These are phyloP conservation scores for Poeciliopsis presidionis DNA, from an alignment of 2,797 vertebrate species.

Conservation along the genomic window DNA sequence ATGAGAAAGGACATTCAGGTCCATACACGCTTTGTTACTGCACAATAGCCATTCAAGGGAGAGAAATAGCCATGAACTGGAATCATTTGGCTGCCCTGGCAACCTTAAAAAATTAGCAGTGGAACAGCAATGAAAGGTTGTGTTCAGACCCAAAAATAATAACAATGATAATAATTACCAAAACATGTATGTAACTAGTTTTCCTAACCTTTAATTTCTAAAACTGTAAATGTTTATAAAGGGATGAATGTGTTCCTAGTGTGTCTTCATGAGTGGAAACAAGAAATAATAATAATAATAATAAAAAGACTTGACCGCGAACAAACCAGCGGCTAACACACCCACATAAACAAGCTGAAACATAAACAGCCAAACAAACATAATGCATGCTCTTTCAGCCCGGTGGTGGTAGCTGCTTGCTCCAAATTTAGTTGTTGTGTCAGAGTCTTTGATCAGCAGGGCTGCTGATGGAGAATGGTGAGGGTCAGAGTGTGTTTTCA, in stretches of 20 bases:
- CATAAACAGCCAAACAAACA: conserved; percentile 41
- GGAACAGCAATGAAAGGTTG: conserved; percentile 40
- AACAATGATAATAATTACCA: conserved; percentile 2
- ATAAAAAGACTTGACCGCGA: neutral
- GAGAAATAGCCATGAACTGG: conserved; percentile 59
- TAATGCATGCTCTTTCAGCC: conserved; percentile 43
- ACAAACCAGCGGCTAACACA: conserved; percentile 23
- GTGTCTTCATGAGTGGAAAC: conserved; percentile 19
- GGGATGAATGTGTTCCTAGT: conserved; percentile 7
- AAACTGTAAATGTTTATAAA: conserved; percentile 23
- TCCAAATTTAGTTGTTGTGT: conserved; percentile 66
- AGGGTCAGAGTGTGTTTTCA: conserved; percentile 64
- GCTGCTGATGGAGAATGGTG: conserved; percentile 52
- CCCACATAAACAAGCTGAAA: conserved; percentile 15
- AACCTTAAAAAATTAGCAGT: conserved; percentile 39
- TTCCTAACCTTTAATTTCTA: conserved; percentile 1
- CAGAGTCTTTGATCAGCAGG: conserved; percentile 76
- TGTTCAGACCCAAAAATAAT: conserved; percentile 19
- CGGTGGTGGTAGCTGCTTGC: conserved; percentile 69
- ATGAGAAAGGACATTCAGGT: conserved; percentile 67
- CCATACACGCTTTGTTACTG: conserved; percentile 59
- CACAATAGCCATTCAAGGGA: conserved; percentile 59
- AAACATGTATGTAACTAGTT: neutral
- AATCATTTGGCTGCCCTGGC: conserved; percentile 47
- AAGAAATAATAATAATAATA: conserved; percentile 4